Conservation (phyloP, 2,797 vertebrate species). For the Channallabes apus region DNA sequence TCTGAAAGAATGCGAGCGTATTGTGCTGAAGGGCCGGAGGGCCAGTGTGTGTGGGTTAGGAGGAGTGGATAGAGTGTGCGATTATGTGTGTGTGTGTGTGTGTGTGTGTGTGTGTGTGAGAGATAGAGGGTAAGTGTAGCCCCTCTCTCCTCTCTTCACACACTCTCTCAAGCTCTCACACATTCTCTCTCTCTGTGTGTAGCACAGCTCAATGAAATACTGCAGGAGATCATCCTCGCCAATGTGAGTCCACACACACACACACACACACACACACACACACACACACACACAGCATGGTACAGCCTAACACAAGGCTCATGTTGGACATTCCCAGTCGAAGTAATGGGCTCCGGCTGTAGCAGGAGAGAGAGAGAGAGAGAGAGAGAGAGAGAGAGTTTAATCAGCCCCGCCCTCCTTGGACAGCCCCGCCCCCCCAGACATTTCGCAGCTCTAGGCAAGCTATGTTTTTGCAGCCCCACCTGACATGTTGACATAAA, state of each 20-base stretch:
- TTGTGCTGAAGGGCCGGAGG: constrained; percentile 29
- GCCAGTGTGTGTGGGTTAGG: constrained; percentile 21
- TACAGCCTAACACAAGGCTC: constrained; percentile 29
- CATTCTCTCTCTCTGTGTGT: constrained; percentile 35
- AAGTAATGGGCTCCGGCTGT: constrained; percentile 19
- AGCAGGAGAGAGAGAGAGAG: not conserved
- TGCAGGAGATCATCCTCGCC: constrained; percentile 21
- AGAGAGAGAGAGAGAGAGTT: too few relatives aligned
- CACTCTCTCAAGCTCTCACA: constrained; percentile 55
- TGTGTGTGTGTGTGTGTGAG: constrained; percentile 31
- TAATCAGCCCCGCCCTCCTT: not conserved
- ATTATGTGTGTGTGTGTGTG: constrained; percentile 25
- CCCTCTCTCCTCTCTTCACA: constrained; percentile 45
- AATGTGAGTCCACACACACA: not conserved
- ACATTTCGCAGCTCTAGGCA: not conserved
- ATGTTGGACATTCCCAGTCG: constrained; percentile 7
- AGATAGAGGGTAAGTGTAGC: constrained; percentile 14
- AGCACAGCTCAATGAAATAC: constrained; percentile 49
- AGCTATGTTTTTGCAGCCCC: not conserved
- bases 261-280: constrained; percentile 22
- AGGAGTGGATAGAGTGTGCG: constrained; percentile 16
- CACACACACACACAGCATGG: constrained; percentile 22
- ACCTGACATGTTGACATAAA: constrained; percentile 2
- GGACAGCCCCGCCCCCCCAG: not conserved
- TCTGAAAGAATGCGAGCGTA: constrained; percentile 21